These are phyloP conservation scores for Drosophila nigromelanica DNA, from an alignment of 1,140 invertebrate genomes.

Conservation along the genomic window DNA sequence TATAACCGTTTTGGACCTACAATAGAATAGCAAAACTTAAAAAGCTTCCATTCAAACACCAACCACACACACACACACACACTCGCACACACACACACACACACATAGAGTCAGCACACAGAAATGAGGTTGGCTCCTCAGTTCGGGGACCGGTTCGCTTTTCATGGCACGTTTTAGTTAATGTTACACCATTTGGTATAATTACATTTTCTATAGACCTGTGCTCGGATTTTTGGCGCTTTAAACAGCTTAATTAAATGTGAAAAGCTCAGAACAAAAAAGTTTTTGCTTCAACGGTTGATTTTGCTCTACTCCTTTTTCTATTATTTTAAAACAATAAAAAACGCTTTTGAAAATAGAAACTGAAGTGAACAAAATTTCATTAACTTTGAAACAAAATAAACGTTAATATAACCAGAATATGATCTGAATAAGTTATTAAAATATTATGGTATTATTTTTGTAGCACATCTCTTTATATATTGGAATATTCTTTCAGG, in stretches of 20 bases:
- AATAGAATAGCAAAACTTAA: constrained; percentile 56
- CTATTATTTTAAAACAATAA: too few species aligned
- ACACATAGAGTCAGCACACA: not conserved
- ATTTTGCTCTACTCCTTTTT: too few species aligned
- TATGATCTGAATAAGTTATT: too few species aligned
- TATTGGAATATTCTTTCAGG: too few species aligned
- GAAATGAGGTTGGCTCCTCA: not conserved
- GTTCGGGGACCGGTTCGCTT: constrained; percentile 4
- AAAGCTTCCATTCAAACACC: constrained; percentile 61
- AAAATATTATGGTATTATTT: too few species aligned
- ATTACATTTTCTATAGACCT: constrained; percentile 68
- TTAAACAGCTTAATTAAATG: constrained; percentile 66
- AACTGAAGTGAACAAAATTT: too few species aligned
- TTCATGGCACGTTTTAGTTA: constrained; percentile 64
- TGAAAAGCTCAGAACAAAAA: constrained; percentile 1
- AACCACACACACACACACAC: constrained; percentile 18
- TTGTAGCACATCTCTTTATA: too few species aligned
- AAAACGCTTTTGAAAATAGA: too few species aligned
- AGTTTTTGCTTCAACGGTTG: constrained; percentile 8
- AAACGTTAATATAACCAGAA: too few species aligned
- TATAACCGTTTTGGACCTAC: constrained; percentile 15
- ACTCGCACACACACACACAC: constrained; percentile 15
- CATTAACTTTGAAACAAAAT: too few species aligned
- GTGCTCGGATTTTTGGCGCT: constrained; percentile 16
- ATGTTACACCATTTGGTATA: constrained; percentile 76